Evolutionary conservation across 2,797 vertebrate species (phyloP).

Genomic region (Cynodonichthys magdalenae): DNA sequence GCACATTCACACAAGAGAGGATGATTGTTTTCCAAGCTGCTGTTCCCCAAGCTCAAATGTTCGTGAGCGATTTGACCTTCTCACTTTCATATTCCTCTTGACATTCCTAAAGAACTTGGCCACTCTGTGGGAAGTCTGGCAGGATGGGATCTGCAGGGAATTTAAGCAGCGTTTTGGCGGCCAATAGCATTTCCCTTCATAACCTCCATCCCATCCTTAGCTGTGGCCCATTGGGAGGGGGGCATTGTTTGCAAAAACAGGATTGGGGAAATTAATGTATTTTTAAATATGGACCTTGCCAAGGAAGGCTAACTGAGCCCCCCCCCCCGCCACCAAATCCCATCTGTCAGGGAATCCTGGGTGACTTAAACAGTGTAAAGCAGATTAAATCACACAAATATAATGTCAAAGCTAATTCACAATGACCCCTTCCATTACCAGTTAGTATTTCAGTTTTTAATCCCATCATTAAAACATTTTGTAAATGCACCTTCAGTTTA

Average conservation of each 20-base stretch:
- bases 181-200: constrained; percentile 66
- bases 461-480: constrained; percentile 58
- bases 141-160: constrained; percentile 77
- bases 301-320: constrained; percentile 64
- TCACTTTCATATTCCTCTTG: constrained; percentile 76
- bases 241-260: constrained; percentile 77
- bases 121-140: constrained; percentile 82
- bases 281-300: constrained; percentile 77
- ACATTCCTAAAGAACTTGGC: constrained; percentile 82
- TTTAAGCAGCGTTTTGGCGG: constrained; percentile 70
- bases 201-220: constrained; percentile 73
- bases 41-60: constrained; percentile 70
- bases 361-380: constrained; percentile 72
- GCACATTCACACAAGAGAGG: constrained; percentile 63
- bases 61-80: constrained; percentile 80
- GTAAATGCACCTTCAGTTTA: constrained; percentile 64
- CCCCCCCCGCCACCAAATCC: constrained; percentile 57
- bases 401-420: constrained; percentile 73
- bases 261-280: constrained; percentile 76
- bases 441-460: constrained; percentile 44
- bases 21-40: constrained; percentile 78
- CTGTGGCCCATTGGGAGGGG: constrained; percentile 65
- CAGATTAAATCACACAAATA: constrained; percentile 75
- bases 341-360: constrained; percentile 66
- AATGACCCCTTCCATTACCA: constrained; percentile 63